Evolutionary conservation across 2,888 invertebrate genomes (phyloP).

Genomic region (Chaetogeoica ovagalla): DNA sequence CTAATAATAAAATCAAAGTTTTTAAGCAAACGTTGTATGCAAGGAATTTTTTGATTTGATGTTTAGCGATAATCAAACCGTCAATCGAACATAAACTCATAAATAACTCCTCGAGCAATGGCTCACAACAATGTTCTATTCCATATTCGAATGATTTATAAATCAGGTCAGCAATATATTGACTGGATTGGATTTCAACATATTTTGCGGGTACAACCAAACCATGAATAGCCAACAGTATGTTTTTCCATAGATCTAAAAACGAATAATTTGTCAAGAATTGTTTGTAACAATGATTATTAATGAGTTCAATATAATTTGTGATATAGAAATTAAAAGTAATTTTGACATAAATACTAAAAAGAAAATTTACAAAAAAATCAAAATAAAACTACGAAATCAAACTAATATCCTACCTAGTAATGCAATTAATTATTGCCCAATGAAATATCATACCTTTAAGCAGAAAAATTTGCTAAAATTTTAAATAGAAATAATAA

Average conservation of each 20-base stretch:
- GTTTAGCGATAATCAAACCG: not conserved
- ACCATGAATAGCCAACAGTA: slow-evolving; percentile 5
- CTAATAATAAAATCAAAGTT: slow-evolving; percentile 31
- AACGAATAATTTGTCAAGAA: not conserved
- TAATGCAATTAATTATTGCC: too few relatives aligned
- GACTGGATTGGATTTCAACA: slow-evolving; percentile 39
- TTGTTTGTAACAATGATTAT: not conserved
- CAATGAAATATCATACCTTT: too few relatives aligned
- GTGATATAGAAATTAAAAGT: too few relatives aligned
- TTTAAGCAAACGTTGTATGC: slow-evolving; percentile 28
- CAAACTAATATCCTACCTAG: too few relatives aligned
- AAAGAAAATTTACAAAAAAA: too few relatives aligned
- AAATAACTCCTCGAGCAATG: slow-evolving; percentile 23
- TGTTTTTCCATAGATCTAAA: slow-evolving; percentile 42
- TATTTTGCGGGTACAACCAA: slow-evolving; percentile 17
- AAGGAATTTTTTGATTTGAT: not conserved
- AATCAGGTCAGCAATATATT: slow-evolving; percentile 32
- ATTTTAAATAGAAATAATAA: too few relatives aligned
- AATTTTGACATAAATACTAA: too few relatives aligned
- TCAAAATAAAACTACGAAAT: too few relatives aligned
- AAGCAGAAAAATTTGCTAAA: too few relatives aligned
- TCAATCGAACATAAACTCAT: not conserved
- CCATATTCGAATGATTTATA: slow-evolving; percentile 31
- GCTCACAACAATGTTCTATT: slow-evolving; percentile 5
- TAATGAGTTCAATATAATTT: too few relatives aligned